A percentile compares a stretch with the other conserved stretches of the same genome.
Conservation (phyloP, 2,113 vertebrate genomes). For the Nipponia nippon region DNA sequence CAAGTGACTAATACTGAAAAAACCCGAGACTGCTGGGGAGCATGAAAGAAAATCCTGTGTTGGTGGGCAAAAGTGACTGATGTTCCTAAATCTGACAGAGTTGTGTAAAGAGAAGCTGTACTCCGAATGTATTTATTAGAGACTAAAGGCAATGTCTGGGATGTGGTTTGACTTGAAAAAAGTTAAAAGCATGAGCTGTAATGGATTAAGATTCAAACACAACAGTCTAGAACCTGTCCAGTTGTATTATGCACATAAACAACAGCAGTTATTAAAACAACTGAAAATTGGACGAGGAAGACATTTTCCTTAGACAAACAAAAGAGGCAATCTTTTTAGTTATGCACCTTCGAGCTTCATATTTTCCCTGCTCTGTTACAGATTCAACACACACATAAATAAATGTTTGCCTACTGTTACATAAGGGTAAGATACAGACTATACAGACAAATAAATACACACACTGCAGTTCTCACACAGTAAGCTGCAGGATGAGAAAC, state of each 20-base stretch:
- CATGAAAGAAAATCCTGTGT: background rate
- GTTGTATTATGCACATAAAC: background rate
- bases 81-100: background rate
- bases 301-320: background rate
- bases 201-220: background rate
- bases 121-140: background rate
- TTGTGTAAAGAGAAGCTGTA: background rate
- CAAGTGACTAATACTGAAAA: background rate
- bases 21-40: background rate
- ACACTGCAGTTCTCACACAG: background rate
- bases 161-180: background rate
- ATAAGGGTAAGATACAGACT: background rate
- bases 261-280: background rate
- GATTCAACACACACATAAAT: background rate
- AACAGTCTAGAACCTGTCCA: background rate
- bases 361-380: background rate
- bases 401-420: background rate
- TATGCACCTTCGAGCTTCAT: background rate
- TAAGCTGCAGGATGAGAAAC: background rate
- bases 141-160: background rate
- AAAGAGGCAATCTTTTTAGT: background rate
- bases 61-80: background rate
- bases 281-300: background rate
- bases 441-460: background rate
- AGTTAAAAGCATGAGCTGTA: background rate